Base-by-base conservation (phyloP, 1,140 invertebrate species). In the Eupristina koningsbergeri region DNA sequence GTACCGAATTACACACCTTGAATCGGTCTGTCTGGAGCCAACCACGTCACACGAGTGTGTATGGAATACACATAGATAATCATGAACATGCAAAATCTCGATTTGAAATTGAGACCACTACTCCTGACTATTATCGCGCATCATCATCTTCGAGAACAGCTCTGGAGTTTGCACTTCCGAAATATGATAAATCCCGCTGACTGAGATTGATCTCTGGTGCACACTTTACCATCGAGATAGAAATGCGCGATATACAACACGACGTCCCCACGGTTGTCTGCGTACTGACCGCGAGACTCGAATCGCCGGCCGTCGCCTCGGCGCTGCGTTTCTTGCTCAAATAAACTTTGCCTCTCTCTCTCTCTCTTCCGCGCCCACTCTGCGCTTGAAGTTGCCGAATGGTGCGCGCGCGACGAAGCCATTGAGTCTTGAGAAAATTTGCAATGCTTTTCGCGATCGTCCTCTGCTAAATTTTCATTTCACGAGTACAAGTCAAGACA, bases 281-380 rank as follows among this genome's bases (percentile, higher is more conserved):
- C 61, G 34, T 58, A 81, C 77, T 64, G 73, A 50, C 69, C 61
- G 58, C 63, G 71, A 84, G 63, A 76, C 76, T 76, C 26, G 61
- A 50, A 29, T 58, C 50, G 53, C 61, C 63, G 19, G 34, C 63
- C 26, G 67, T 63, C 53, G 50, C 39, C 36, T 74, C 36, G 34
- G n/a, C 50, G 34, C 58, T 63, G n/a, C 47, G 61, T 63, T 47
- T 29, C 29, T n/a, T 41, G 41, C 47, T 63, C 22, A 45, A 61
- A 67, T 67, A 71, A 75, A 45, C 50, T 41, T 36, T 36, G 73
- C 15, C 31, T 67, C 47, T 34, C 7, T 45, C 39, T 61, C 47
- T 36, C 0, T 15, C 31, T 64, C 31, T 64, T 9, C 7, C 7
- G 9, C 0, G 6, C 29, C 9, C 29, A 64, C 29, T 15, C 19